Percentiles rank a stretch among this genome's conserved stretches.
These are phyloP conservation scores for Ophion ventricosus DNA, from an alignment of 2,888 invertebrate genomes.

Conservation along the genomic window DNA sequence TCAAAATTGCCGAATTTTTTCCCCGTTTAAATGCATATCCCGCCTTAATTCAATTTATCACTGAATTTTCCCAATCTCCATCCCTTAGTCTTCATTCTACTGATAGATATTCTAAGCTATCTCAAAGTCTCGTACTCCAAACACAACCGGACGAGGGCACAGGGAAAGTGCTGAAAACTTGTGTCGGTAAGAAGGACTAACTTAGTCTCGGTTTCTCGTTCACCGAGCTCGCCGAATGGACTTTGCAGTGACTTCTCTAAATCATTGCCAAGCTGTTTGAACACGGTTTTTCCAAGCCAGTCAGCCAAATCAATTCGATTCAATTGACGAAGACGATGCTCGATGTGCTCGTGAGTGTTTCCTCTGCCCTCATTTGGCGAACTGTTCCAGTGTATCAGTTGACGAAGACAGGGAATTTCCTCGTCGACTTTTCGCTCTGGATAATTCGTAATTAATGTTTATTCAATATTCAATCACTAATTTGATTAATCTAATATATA, in stretches of 20 bases:
- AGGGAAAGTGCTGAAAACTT: neutral
- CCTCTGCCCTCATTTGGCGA: constrained; percentile 84
- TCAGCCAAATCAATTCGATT: constrained; percentile 85
- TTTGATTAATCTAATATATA: no score
- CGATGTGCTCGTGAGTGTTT: constrained; percentile 85
- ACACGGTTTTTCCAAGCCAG: constrained; percentile 86
- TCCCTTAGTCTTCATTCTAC: neutral
- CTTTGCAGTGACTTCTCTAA: constrained; percentile 79
- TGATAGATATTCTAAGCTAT: neutral
- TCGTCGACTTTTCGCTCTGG: constrained; percentile 83
- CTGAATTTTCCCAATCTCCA: neutral
- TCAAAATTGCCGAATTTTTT: no score
- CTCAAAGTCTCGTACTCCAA: neutral
- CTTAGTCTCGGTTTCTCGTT: constrained; percentile 71
- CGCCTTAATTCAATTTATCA: neutral
- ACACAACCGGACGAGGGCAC: neutral
- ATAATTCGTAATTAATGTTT: neutral
- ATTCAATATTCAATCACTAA: neutral
- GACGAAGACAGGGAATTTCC: constrained; percentile 85
- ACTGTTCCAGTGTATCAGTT: constrained; percentile 86
- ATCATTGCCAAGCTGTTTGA: constrained; percentile 85
- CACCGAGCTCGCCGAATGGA: constrained; percentile 72
- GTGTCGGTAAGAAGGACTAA: constrained; percentile 36
- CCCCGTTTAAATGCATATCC: no score
- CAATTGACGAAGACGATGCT: constrained; percentile 86